Evolutionary conservation across 2,888 invertebrate species (phyloP).

Genomic region (Mesorhabditis belari): DNA sequence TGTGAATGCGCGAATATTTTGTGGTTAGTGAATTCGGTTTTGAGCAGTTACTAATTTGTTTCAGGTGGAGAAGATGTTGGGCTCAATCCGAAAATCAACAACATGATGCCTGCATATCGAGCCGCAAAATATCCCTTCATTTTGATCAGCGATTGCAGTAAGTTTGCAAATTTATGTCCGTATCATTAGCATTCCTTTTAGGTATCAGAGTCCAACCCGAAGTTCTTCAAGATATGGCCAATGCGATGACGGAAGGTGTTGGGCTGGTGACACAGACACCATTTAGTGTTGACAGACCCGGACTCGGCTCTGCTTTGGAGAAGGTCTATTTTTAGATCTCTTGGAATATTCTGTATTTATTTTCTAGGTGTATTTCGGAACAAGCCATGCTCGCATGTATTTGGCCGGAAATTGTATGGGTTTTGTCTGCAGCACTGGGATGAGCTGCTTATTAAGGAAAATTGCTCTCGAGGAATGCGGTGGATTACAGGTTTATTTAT

Average conservation of each 20-base stretch:
- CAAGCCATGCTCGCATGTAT: slow-evolving; percentile 89
- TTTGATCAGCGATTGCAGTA: neutral
- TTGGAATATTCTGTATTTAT: slow-evolving; percentile 16
- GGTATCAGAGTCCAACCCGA: slow-evolving; percentile 74
- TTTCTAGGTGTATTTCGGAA: slow-evolving; percentile 81
- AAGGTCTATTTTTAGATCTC: slow-evolving; percentile 63
- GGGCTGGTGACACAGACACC: slow-evolving; percentile 85
- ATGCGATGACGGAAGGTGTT: slow-evolving; percentile 60
- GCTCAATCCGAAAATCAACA: slow-evolving; percentile 98
- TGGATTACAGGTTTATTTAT: slow-evolving; percentile 7
- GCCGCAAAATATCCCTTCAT: slow-evolving; percentile 61
- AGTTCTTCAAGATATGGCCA: slow-evolving; percentile 86
- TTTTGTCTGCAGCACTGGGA: slow-evolving; percentile 91
- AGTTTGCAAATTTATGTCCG: neutral
- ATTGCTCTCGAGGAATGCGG: slow-evolving; percentile 82
- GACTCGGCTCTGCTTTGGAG: slow-evolving; percentile 90
- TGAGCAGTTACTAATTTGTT: slow-evolving; percentile 17
- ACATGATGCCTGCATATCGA: slow-evolving; percentile 90
- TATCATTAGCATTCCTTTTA: neutral
- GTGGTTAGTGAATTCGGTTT: slow-evolving; percentile 42
- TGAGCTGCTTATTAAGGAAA: slow-evolving; percentile 84
- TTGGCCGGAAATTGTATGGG: slow-evolving; percentile 81
- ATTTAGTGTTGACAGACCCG: slow-evolving; percentile 83
- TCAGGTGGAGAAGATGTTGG: slow-evolving; percentile 79
- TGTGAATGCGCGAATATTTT: slow-evolving; percentile 70